Percentiles rank a stretch among this genome's conserved stretches.
Conservation (phyloP, 2,113 vertebrate genomes). For the Scomber scombrus region DNA sequence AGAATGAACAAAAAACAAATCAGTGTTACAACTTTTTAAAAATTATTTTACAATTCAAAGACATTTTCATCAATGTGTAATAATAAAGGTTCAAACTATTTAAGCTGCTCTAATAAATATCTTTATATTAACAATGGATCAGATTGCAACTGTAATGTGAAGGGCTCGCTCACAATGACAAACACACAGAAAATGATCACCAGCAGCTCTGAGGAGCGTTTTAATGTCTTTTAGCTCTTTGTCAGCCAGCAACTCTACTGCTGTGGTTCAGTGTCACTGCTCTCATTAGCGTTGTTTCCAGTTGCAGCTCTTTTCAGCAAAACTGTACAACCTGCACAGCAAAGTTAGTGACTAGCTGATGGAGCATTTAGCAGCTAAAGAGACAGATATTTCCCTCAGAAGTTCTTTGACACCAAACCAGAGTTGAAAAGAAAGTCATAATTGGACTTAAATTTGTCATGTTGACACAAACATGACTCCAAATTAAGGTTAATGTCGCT, state of each 20-base stretch:
- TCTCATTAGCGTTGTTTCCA: too few relatives aligned
- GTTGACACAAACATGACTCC: neutral
- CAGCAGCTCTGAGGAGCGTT: neutral
- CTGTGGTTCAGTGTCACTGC: neutral
- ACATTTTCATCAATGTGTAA: neutral
- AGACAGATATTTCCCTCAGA: neutral
- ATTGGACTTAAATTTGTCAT: too few relatives aligned
- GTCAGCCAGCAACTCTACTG: neutral
- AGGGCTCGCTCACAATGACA: too few relatives aligned
- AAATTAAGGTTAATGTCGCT: neutral
- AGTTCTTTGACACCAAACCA: neutral
- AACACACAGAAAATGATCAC: too few relatives aligned
- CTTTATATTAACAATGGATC: neutral
- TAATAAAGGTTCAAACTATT: neutral
- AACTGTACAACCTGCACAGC: neutral
- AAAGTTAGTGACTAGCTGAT: neutral
- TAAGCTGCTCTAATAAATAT: neutral
- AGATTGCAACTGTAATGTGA: too few relatives aligned
- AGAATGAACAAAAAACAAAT: neutral
- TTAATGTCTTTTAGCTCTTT: neutral
- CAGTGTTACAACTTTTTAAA: neutral
- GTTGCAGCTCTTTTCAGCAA: too few relatives aligned
- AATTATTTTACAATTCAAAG: neutral
- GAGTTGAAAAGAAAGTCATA: too few relatives aligned
- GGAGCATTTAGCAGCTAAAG: neutral